Conservation (phyloP, 2,888 invertebrate species). For the Anticlea derivata region DNA sequence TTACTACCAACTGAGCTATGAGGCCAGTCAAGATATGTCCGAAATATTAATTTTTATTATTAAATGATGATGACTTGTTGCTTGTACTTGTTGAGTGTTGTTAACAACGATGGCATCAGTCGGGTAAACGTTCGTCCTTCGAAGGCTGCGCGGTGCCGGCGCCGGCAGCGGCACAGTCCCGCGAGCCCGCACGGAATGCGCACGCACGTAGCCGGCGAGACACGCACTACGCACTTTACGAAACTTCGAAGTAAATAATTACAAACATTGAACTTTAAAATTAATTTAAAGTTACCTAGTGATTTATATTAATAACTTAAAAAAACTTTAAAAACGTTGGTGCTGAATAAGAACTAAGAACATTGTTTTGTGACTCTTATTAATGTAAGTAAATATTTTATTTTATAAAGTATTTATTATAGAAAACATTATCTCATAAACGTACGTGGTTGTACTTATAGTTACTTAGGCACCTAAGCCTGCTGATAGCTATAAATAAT, state of each 20-base stretch:
- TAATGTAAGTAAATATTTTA: neutral
- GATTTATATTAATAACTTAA: too few species aligned
- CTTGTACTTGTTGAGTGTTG: neutral
- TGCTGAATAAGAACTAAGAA: neutral
- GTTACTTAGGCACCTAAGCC: too few species aligned
- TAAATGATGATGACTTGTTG: neutral
- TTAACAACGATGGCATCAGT: neutral
- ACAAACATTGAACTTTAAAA: neutral
- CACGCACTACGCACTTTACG: neutral
- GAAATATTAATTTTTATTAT: too few species aligned
- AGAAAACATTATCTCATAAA: too few species aligned
- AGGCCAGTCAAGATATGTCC: too few species aligned
- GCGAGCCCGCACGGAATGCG: slow-evolving; percentile 11
- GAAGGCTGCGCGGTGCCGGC: neutral
- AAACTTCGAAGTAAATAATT: neutral
- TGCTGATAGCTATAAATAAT: too few species aligned
- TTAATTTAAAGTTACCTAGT: neutral
- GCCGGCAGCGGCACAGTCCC: slow-evolving; percentile 4
- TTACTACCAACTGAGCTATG: too few species aligned
- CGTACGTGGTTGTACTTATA: too few species aligned
- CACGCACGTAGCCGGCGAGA: slow-evolving; percentile 12
- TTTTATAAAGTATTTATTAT: too few species aligned
- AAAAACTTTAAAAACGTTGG: too few species aligned
- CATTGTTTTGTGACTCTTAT: neutral
- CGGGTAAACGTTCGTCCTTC: neutral